Percentiles rank a stretch among this genome's conserved stretches.
These are phyloP conservation scores for Drosophila paranaensis DNA, from an alignment of 2,888 invertebrate species.

Conservation along the genomic window DNA sequence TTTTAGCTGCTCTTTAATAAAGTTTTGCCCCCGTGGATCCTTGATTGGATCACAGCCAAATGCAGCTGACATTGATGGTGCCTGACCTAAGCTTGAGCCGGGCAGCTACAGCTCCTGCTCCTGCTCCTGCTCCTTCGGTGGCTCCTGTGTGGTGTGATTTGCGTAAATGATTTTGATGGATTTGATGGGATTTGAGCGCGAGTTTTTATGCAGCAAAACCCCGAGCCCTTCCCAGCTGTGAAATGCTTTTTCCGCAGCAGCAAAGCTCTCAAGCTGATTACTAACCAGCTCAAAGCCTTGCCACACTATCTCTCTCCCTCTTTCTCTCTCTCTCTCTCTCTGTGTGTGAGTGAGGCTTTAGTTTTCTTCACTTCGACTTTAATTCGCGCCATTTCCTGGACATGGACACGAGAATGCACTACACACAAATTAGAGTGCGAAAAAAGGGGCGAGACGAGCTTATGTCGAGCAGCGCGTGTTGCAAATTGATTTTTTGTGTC, in stretches of 20 bases:
- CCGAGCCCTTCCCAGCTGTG: constrained; percentile 3
- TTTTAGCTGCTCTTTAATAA: constrained; percentile 62
- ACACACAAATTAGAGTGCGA: constrained; percentile 65
- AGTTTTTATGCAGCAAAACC: constrained; percentile 31
- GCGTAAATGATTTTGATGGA: constrained; percentile 78
- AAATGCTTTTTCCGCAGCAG: constrained; percentile 40
- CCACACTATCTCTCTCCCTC: constrained; percentile 6
- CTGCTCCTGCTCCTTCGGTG: background rate
- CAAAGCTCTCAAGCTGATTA: constrained; percentile 59
- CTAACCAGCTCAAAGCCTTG: constrained; percentile 29
- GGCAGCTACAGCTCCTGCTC: background rate
- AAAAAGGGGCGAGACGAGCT: constrained; percentile 6
- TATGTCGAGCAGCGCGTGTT: constrained; percentile 32
- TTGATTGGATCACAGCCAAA: constrained; percentile 66
- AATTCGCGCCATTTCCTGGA: constrained; percentile 54
- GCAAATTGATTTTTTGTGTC: constrained; percentile 70
- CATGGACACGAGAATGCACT: constrained; percentile 72
- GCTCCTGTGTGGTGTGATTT: constrained; percentile 56
- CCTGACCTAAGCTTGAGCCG: constrained; percentile 32
- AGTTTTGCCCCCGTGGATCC: constrained; percentile 52
- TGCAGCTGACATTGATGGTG: constrained; percentile 55
- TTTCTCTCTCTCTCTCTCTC: constrained; percentile 17
- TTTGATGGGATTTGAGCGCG: constrained; percentile 71
- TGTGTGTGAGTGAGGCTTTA: constrained; percentile 36
- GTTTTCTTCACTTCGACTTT: constrained; percentile 50